Conservation (phyloP, 2,797 vertebrate genomes). For the Scolopax rusticola region DNA sequence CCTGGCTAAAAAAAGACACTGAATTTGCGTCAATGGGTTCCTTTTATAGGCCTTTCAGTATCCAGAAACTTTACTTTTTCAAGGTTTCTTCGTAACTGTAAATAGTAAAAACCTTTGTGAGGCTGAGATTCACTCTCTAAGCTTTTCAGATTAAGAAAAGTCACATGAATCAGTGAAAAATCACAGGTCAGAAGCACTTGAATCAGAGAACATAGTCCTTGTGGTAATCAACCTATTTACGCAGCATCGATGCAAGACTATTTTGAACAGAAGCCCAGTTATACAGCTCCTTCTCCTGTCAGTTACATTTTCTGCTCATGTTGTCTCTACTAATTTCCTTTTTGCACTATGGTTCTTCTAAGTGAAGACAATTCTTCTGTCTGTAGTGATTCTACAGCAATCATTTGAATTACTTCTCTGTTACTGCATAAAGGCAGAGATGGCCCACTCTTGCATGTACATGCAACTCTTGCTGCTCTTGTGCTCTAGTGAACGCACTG, state of each 20-base stretch:
- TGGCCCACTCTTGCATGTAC: background rate
- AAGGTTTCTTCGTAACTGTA: conserved; percentile 23
- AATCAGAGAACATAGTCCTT: background rate
- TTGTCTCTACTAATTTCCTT: background rate
- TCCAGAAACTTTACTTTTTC: conserved; percentile 3
- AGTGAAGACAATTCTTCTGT: background rate
- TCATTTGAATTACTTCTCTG: background rate
- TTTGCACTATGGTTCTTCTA: background rate
- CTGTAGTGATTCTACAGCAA: background rate
- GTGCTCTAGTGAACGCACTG: background rate
- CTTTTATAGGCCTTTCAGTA: conserved; percentile 28
- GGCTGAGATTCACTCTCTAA: background rate
- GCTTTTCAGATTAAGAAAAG: background rate
- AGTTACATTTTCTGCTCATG: background rate
- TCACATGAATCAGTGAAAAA: background rate
- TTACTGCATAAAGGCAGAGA: background rate
- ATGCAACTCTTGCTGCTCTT: background rate
- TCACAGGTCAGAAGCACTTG: background rate
- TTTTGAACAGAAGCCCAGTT: background rate
- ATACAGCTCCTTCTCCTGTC: background rate
- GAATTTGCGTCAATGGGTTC: background rate
- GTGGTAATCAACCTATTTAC: background rate
- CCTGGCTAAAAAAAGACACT: conserved; percentile 29
- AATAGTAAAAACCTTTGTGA: background rate
- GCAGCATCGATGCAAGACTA: background rate